phyloP scores from a whole-genome alignment of 2,113 vertebrate species.

The Bubo blakistoni region DNA sequence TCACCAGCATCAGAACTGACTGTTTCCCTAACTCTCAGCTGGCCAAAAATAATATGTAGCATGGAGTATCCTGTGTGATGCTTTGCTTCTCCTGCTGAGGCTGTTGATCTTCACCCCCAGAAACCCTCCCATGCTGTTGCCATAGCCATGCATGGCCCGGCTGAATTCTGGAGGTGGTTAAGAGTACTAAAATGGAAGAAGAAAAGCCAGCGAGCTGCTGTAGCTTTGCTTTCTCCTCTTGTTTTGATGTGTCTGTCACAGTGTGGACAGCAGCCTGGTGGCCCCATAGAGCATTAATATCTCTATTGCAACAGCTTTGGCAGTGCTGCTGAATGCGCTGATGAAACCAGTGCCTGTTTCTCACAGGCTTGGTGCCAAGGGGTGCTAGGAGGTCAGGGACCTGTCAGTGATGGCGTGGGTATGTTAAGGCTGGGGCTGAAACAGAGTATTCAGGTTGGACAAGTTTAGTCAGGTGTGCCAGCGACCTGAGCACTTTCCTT shows the following conservation, averaged over 20 bases:
- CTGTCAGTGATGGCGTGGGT: background rate
- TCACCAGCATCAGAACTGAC: background rate
- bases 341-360: background rate
- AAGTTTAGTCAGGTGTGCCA: background rate
- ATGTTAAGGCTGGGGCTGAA: background rate
- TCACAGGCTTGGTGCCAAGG: background rate
- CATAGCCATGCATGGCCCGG: accelerated
- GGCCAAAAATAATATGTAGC: background rate
- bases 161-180: background rate
- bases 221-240: background rate
- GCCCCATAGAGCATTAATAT: too few relatives aligned
- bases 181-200: background rate
- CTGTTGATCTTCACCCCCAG: background rate
- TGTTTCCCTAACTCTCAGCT: background rate
- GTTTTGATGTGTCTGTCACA: background rate
- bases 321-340: background rate
- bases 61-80: background rate
- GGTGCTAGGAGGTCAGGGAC: background rate
- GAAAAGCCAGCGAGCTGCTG: background rate
- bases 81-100: background rate
- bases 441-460: background rate
- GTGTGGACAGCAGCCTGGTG: background rate
- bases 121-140: accelerated
- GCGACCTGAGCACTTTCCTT: background rate
- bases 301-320: background rate